These are phyloP conservation scores for Chymomyza fuscimana DNA, from an alignment of 2,888 invertebrate genomes.

Conservation along the genomic window DNA sequence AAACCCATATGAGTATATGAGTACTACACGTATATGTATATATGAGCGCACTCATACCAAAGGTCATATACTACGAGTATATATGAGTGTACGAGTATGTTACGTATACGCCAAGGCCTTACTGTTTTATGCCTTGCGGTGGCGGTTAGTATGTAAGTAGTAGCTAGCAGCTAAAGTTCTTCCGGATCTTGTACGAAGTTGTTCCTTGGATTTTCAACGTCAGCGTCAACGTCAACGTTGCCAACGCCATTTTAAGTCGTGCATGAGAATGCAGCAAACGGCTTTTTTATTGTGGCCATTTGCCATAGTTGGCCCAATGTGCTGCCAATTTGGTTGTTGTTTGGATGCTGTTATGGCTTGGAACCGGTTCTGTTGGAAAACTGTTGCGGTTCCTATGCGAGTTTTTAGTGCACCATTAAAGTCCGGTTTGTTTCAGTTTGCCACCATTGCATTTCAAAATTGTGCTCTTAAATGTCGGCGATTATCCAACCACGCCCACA, in stretches of 20 bases:
- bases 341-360: slow-evolving; percentile 37
- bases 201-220: slow-evolving; percentile 42
- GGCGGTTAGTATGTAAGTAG: slow-evolving; percentile 46
- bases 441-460: slow-evolving; percentile 64
- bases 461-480: slow-evolving; percentile 72
- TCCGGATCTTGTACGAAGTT: slow-evolving; percentile 27
- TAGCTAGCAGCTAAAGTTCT: slow-evolving; percentile 23
- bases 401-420: slow-evolving; percentile 37
- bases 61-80: neutral
- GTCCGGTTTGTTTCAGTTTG: slow-evolving; percentile 24
- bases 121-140: slow-evolving; percentile 66
- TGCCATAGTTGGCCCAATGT: slow-evolving; percentile 65
- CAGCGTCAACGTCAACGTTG: slow-evolving; percentile 31
- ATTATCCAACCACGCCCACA: slow-evolving; percentile 54
- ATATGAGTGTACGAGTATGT: slow-evolving; percentile 31
- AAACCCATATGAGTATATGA: slow-evolving; percentile 15
- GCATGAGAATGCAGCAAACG: slow-evolving; percentile 76
- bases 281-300: slow-evolving; percentile 75
- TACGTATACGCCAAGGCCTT: slow-evolving; percentile 7
- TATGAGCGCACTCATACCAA: too few relatives aligned
- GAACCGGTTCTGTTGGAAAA: slow-evolving; percentile 41
- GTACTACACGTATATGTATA: slow-evolving; percentile 11
- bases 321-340: slow-evolving; percentile 59
- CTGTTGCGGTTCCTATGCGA: slow-evolving; percentile 57
- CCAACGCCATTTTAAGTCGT: slow-evolving; percentile 44